Evolutionary conservation across 1,140 invertebrate genomes (phyloP), one percentile per base, ranked within the genome.

Genomic region (Whitmania pigra): DNA sequence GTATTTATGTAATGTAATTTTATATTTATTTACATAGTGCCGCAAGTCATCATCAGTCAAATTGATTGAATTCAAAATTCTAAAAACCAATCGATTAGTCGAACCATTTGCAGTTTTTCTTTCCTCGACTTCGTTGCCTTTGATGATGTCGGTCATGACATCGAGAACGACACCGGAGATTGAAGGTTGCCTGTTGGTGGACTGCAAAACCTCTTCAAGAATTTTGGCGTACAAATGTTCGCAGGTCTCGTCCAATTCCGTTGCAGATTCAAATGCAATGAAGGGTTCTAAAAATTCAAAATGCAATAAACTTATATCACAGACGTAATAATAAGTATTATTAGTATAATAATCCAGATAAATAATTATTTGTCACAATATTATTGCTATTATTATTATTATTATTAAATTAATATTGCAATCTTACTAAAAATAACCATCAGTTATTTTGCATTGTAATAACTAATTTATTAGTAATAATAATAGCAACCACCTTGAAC

Each of bases 121-220:
- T 20, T 68, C 22, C 20, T 68, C 67, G 20, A 36, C 67, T 25
- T 31, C 25, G 18, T 2, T 18, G 11, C 69, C 31, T 53, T 63
- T 63, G 29, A 70, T 70, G 25, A 53, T 27, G 22, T 70, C 69
- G 17, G 49, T 70, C 31, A 70, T 70, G n/a, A 70, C 69, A 22
- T 70, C 69, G 22, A 70, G 69, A 9, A 70, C 43, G 49, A 70
- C 69, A 9, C 69, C 69, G 2, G 69, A 54, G 27, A 70, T 18
- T 9, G 69, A 70, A 2, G 69, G 69, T 22, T 70, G 69, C 25
- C 69, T 2, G 49, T 70, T 70, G 40, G 69, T 70, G 18, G 69
- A 70, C 69, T 49, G 29, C n/a, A 70, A 17, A 25, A 70, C 69
- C 43, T 70, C 69, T 20, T 70, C 43, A 13, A 70, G 20, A 49